phyloP scores from a whole-genome alignment of 1,140 invertebrate species.

The Monochamus saltuarius region DNA sequence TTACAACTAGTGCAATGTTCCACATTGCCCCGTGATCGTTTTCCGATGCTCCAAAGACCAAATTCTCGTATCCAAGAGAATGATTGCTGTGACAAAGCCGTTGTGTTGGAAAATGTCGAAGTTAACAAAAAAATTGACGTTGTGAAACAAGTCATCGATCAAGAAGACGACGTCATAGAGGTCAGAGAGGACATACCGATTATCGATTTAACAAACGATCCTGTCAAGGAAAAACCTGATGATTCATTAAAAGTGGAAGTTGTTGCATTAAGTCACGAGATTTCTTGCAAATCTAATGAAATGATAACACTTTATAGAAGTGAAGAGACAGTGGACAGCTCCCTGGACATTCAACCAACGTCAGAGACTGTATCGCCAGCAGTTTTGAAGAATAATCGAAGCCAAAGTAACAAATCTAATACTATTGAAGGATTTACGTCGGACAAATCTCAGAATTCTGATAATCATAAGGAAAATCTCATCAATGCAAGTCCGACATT shows the following conservation, averaged over 20 bases:
- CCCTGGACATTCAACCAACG: slow-evolving; percentile 9
- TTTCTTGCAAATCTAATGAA: not conserved
- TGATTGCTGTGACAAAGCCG: slow-evolving; percentile 5
- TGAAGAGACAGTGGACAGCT: not conserved
- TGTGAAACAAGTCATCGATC: not conserved
- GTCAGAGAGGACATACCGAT: slow-evolving; percentile 8
- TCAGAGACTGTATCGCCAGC: slow-evolving; percentile 2
- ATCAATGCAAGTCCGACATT: not conserved
- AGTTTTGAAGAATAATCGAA: not conserved
- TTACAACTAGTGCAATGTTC: too few species aligned
- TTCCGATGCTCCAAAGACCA: not conserved
- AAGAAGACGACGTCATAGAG: slow-evolving; percentile 16
- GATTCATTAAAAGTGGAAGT: too few species aligned
- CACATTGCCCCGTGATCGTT: not conserved
- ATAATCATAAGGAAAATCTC: too few species aligned
- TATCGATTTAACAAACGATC: slow-evolving; percentile 17
- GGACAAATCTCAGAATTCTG: too few species aligned
- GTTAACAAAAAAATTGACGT: not conserved
- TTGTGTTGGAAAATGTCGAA: not conserved
- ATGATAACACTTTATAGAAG: slow-evolving; percentile 13
- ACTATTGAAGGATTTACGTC: not conserved
- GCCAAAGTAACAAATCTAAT: not conserved
- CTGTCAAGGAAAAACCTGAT: not conserved
- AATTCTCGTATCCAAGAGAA: not conserved
- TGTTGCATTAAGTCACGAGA: not conserved